A percentile compares a stretch with the other conserved stretches of the same genome.
These are phyloP conservation scores for Metaphire vulgaris DNA, from an alignment of 1,140 invertebrate species.

Conservation along the genomic window DNA sequence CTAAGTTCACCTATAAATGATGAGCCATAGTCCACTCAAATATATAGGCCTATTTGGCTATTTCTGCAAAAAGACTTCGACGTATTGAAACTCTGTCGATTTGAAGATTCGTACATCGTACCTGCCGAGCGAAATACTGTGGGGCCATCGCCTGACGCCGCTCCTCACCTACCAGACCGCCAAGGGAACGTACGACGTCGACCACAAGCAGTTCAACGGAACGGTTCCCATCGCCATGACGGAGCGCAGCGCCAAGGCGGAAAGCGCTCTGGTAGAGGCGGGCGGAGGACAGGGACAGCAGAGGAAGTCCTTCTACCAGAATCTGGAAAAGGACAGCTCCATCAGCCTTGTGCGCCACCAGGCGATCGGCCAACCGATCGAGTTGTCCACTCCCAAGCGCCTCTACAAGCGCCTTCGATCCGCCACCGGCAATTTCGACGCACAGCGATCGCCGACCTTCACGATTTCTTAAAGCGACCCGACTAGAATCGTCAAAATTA, in stretches of 20 bases:
- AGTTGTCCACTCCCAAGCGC: background rate
- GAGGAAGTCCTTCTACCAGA: background rate
- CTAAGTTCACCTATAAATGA: no score
- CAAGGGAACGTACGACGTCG: slow-evolving; percentile 78
- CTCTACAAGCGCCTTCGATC: background rate
- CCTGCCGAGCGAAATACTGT: slow-evolving; percentile 47
- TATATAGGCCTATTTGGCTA: no score
- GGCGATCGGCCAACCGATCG: background rate
- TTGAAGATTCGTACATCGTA: slow-evolving; percentile 47
- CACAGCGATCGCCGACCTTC: no score
- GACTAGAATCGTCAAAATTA: no score
- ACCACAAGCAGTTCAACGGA: slow-evolving; percentile 79
- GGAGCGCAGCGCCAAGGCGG: slow-evolving; percentile 21
- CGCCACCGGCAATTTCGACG: no score
- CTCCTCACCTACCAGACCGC: slow-evolving; percentile 81
- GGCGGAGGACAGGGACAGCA: background rate
- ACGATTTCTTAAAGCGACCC: no score
- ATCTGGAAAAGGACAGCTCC: background rate
- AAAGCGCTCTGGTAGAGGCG: background rate
- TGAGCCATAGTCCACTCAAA: no score
- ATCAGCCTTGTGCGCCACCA: background rate
- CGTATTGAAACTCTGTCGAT: no score
- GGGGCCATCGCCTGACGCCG: slow-evolving; percentile 48
- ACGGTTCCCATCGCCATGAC: slow-evolving; percentile 45
- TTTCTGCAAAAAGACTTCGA: no score